Percentiles rank a stretch among this genome's conserved stretches.
Evolutionary conservation across 1,140 invertebrate genomes (phyloP).

Genomic region (Mactra quadrangularis): DNA sequence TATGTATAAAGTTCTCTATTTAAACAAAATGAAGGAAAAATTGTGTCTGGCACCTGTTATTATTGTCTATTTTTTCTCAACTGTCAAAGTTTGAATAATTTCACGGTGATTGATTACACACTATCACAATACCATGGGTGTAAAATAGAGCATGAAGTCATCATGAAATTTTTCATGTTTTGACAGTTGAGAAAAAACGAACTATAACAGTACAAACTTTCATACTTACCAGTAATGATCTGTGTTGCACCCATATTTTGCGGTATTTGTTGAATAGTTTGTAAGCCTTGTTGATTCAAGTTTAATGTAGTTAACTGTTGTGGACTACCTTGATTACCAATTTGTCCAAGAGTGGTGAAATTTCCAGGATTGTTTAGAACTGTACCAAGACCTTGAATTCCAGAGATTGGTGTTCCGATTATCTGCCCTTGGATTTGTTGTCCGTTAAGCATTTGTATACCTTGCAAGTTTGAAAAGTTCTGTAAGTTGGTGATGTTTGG

Average conservation of each 20-base stretch:
- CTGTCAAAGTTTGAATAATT: no score
- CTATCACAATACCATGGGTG: no score
- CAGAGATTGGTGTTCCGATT: conserved; percentile 38
- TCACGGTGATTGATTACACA: no score
- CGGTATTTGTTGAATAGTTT: conserved; percentile 21
- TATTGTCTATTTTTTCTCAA: no score
- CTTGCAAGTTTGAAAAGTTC: conserved; percentile 37
- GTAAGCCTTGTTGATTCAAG: conserved; percentile 30
- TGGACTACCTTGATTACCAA: conserved; percentile 19
- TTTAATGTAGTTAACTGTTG: conserved; percentile 51
- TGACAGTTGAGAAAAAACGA: no score
- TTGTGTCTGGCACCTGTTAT: no score
- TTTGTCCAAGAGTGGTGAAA: conserved; percentile 13
- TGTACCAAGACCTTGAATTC: conserved; percentile 44
- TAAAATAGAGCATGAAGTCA: no score
- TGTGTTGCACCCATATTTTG: conserved; percentile 26
- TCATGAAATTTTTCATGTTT: no score
- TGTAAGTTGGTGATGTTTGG: conserved; percentile 25
- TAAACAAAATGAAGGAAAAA: no score
- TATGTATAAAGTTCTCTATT: no score
- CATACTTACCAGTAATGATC: conserved; percentile 51
- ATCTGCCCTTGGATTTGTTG: conserved; percentile 55
- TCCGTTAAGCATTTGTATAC: conserved; percentile 31
- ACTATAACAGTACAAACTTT: no score
- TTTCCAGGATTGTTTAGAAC: conserved; percentile 46